Base-by-base conservation (phyloP, 2,113 vertebrate genomes). In the Bubo blakistoni region DNA sequence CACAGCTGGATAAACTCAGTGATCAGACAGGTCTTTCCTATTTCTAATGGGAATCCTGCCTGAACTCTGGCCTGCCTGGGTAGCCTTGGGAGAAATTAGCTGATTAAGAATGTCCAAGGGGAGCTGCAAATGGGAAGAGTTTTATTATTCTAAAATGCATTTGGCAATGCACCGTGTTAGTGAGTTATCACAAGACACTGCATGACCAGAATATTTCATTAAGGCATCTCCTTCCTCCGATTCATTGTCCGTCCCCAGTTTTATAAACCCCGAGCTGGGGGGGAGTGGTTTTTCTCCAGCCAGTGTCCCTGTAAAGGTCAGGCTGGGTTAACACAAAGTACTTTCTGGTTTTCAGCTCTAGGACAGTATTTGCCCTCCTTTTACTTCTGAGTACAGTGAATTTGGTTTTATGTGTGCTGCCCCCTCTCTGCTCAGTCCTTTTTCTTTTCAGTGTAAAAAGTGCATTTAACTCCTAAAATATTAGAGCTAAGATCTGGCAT, bases 1-100 rank as follows among this genome's bases (percentile, higher is more conserved):
- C 32, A 14, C 96, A 97, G 94, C 96, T 97, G 94, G 94, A 97
- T 71, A 96, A 96, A 96, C 94, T 95, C 90, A 86, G n/a, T 47
- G 92, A 74, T 92, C 90, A 93, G 88, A 91, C 95, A 94, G 94
- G 72, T 86, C 61, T 40, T 96, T 95, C 80, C 88, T 86, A 92
- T 88, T 93, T 84, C 93, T 96, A 94, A 78, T 86, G 94, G 92
- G 90, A 95, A 83, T 92, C 89, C 76, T 76, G 38, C 58, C 67
- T 96, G 92, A 96, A 92, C 92, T 92, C 72, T 73, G 88, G 79
- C 88, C 86, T 92, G 82, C 82, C 72, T 66, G 71, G 58, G 18
- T 51, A 88, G 85, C 76, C 92, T 32, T 70, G 80, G 85, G 92
- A 97, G 87, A 95, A 96, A 96, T 92, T 93, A 95, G 36, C 86